Base-by-base conservation (phyloP, 2,888 invertebrate species). In the Harmothoe impar region DNA sequence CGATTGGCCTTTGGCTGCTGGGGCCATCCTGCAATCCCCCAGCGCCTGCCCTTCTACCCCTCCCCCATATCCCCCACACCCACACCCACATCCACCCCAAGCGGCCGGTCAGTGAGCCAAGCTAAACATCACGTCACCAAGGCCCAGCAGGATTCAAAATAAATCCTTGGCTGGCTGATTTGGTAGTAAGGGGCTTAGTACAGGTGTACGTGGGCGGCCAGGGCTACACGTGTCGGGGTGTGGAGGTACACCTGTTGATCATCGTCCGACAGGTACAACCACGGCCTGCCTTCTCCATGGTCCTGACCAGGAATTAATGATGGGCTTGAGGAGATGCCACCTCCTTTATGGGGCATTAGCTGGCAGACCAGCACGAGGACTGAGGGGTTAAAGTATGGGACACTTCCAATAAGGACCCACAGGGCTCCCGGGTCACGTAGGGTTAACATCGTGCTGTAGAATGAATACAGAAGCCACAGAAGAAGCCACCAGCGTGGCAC, bases 1-100 rank as follows among this genome's bases (percentile, higher is more conserved):
- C 81, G 81, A 81, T 81, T 12, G 81, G 81, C 43, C 81, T 81
- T 81, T 81, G 81, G 81, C 81, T 17, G 81, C 81, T n/a, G 62
- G 77, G 77, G 5, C 25, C 77, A 25, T 25, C 15, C 77, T 43
- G 35, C 81, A 17, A 5, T 43, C 43, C 81, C 81, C 81, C 23
- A 35, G 17, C 81, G 23, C 81, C 81, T 43, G 81, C 81, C 81
- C 33, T 20, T 17, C 81, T 35, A 20, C 35, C 81, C 43, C 43
- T 5, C 35, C 20, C 81, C 15, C 77, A 23, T 33, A 31, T 23
- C 29, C 7, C 7, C 29, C 1, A 29, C 29, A 0, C 81, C 43
- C 5, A 81, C 33, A 43, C 77, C 5, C 1, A 77, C 77, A 77
- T 5, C 5, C 23, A 81, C 43, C n/a, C 43, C 1, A 33, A 35